Evolutionary conservation across 2,113 vertebrate species (phyloP), one percentile per base, ranked within the genome.

Genomic region (Psilopogon haemacephalus): DNA sequence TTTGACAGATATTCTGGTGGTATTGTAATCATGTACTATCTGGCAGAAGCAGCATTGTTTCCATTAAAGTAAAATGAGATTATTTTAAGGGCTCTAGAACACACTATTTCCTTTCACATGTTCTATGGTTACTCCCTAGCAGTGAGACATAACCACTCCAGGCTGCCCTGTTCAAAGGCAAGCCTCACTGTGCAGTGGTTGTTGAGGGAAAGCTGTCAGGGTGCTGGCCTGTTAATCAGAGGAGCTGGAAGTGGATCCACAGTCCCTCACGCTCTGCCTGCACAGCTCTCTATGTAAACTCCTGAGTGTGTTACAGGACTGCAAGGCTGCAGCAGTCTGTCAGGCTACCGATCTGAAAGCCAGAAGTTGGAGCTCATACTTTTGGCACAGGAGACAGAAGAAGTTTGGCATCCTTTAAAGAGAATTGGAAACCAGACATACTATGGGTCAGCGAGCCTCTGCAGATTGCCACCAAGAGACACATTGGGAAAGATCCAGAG

Each of bases 241-340:
- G 72, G 38, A 50, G 21, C 60, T 77, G 48, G 0, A 67, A 23
- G 56, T 8, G 32, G n/a, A 12, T 40, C 27, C 1, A 1, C 63
- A 84, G 30, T 50, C 32, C 62, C 14, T 11, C 26, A 9, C 1
- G 2, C 33, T 40, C 50, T 42, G 33, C 35, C 48, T 42, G 74
- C 63, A 35, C 0, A 0, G 0, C 3, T 21, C 8, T 20, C 33
- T 44, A n/a, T n/a, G 8, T 24, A 1, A 32, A 35, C 19, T 28
- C 17, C 38, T 14, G 20, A 12, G 32, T 6, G 42, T 33, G 26
- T 46, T 30, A 10, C 5, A 15, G 58, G 16, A 15, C 54, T 3
- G 7, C 1, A 4, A 55, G 32, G 38, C 38, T 68, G 32, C 26
- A 27, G 55, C 26, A 60, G 20, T 4, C 54, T 20, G 7, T 10